Conservation (phyloP, 2,113 vertebrate species). For the Pelodiscus sinensis region DNA sequence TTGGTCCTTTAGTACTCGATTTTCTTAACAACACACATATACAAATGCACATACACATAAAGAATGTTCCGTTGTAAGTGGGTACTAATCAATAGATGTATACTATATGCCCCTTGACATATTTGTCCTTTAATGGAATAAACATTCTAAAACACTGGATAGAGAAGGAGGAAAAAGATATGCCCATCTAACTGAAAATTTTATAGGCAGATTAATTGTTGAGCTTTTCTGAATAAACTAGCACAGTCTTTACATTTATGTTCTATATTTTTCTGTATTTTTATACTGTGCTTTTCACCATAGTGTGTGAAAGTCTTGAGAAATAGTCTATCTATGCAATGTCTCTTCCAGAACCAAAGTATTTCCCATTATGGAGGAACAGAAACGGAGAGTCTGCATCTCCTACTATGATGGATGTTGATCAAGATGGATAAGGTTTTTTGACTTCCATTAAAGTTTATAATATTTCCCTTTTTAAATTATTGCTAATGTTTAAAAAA, state of each 20-base stretch:
- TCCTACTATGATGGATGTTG: not conserved
- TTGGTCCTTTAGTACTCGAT: conserved; percentile 31
- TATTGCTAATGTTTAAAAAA: not conserved
- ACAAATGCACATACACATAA: not conserved
- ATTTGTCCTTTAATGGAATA: conserved; percentile 42
- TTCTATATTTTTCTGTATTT: not conserved
- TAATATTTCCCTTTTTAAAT: conserved; percentile 7
- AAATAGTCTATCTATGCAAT: not conserved
- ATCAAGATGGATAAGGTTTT: not conserved
- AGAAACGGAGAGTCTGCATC: not conserved
- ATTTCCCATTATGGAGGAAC: not conserved
- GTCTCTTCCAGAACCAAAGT: not conserved
- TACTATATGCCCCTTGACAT: conserved; percentile 4
- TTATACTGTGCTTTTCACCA: not conserved
- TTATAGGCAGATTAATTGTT: conserved; percentile 32
- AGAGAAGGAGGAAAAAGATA: not conserved
- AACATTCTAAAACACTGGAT: conserved; percentile 22
- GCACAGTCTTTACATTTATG: not conserved
- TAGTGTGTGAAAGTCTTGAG: not conserved
- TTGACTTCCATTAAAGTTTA: not conserved
- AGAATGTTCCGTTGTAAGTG: conserved; percentile 21
- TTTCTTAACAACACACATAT: not conserved
- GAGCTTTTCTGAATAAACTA: conserved; percentile 62
- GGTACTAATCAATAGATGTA: conserved; percentile 25
- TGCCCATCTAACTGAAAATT: conserved; percentile 49